Percentiles rank a stretch among this genome's conserved stretches.
Conservation (phyloP, 2,113 vertebrate genomes). For the Oreochromis tanganicae region DNA sequence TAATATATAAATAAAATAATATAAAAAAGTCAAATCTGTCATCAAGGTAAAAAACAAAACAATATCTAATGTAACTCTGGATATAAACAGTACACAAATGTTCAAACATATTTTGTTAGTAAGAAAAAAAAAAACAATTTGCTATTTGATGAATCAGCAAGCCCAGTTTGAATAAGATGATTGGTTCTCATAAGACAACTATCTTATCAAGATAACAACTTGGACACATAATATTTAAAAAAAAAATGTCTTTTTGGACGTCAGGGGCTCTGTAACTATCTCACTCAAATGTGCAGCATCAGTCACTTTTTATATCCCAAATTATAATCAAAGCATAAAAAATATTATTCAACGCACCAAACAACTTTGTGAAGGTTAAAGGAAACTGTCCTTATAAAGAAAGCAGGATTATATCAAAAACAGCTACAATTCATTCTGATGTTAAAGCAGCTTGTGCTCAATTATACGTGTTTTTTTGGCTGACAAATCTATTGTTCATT, state of each 20-base stretch:
- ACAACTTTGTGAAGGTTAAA: neutral
- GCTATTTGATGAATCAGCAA: neutral
- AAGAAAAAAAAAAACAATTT: neutral
- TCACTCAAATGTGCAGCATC: neutral
- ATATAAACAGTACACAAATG: neutral
- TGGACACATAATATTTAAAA: neutral
- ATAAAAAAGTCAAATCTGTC: neutral
- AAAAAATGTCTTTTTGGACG: neutral
- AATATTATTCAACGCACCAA: neutral
- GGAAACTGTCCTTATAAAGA: neutral
- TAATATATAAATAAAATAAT: neutral
- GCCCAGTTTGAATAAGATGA: neutral
- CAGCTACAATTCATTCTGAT: neutral
- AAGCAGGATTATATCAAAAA: neutral
- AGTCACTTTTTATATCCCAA: neutral
- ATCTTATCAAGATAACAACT: neutral
- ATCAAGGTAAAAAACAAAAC: neutral
- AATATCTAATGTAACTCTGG: neutral
- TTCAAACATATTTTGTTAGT: neutral
- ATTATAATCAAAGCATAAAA: neutral
- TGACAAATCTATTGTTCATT: neutral
- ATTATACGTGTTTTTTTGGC: neutral
- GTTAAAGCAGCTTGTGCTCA: neutral
- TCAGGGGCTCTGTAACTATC: neutral
- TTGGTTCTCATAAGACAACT: neutral